A percentile compares a stretch with the other conserved stretches of the same genome.
phyloP scores from a whole-genome alignment of 2,113 vertebrate species.

The Anthoscopus minutus region DNA sequence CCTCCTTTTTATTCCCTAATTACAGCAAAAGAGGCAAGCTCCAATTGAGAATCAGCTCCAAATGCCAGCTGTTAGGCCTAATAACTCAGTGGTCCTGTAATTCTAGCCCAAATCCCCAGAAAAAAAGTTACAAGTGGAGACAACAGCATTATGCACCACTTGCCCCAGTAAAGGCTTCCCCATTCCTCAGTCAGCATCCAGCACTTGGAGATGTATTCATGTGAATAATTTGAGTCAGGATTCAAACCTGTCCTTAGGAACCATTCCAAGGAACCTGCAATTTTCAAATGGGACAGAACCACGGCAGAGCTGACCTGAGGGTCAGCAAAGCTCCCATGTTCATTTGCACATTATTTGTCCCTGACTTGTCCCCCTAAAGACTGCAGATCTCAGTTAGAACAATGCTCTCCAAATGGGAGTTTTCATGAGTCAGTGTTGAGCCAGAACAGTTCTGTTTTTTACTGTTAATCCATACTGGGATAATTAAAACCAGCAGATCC shows the following conservation, averaged over 20 bases:
- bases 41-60: background rate
- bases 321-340: background rate
- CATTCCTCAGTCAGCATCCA: background rate
- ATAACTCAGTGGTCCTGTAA: background rate
- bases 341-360: background rate
- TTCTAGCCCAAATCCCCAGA: background rate
- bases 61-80: background rate
- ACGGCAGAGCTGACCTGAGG: background rate
- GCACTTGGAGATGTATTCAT: background rate
- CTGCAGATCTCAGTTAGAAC: background rate
- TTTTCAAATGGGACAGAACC: background rate
- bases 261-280: background rate
- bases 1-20: background rate
- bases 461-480: background rate
- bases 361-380: background rate
- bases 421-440: background rate
- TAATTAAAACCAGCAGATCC: background rate
- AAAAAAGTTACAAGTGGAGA: background rate
- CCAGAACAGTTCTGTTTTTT: background rate
- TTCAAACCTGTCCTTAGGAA: background rate
- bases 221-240: background rate
- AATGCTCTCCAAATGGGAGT: background rate
- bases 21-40: background rate
- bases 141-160: background rate
- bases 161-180: background rate